A percentile compares a stretch with the other conserved stretches of the same genome.
phyloP scores from a whole-genome alignment of 2,113 vertebrate species.

The Jacana jacana region DNA sequence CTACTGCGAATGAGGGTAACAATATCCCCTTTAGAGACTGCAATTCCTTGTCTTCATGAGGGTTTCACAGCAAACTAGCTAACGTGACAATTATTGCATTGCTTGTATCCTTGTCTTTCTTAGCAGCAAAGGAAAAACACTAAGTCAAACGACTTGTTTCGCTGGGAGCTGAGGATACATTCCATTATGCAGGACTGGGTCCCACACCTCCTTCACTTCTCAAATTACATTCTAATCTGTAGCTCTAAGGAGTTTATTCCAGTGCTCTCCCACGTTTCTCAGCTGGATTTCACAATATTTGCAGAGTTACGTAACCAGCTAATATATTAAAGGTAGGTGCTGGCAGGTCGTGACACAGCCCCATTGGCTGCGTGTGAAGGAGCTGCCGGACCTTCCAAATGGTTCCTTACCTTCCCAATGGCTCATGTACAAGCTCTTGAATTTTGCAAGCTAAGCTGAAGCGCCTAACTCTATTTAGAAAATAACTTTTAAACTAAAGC shows the following conservation, averaged over 20 bases:
- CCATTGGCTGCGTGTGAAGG: not conserved
- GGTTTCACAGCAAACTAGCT: not conserved
- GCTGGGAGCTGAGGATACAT: fast-evolving
- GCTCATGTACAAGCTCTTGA: not conserved
- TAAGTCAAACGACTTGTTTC: not conserved
- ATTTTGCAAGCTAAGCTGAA: not conserved
- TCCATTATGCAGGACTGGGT: not conserved
- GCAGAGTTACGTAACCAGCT: not conserved
- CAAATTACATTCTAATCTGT: not conserved
- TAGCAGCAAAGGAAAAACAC: not conserved
- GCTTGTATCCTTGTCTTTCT: not conserved
- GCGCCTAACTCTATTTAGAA: not conserved
- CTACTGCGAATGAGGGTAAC: not conserved
- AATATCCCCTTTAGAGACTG: not conserved
- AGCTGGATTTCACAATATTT: not conserved
- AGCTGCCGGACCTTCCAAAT: not conserved
- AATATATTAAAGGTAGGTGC: not conserved
- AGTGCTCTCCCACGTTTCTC: not conserved
- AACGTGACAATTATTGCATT: not conserved
- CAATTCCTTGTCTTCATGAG: not conserved
- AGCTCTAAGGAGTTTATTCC: not conserved
- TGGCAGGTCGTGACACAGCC: not conserved
- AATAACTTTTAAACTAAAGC: not conserved
- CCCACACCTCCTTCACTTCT: not conserved
- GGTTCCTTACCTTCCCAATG: not conserved